Base-by-base conservation (phyloP, 2,113 vertebrate species). In the Australoheros scitulus region DNA sequence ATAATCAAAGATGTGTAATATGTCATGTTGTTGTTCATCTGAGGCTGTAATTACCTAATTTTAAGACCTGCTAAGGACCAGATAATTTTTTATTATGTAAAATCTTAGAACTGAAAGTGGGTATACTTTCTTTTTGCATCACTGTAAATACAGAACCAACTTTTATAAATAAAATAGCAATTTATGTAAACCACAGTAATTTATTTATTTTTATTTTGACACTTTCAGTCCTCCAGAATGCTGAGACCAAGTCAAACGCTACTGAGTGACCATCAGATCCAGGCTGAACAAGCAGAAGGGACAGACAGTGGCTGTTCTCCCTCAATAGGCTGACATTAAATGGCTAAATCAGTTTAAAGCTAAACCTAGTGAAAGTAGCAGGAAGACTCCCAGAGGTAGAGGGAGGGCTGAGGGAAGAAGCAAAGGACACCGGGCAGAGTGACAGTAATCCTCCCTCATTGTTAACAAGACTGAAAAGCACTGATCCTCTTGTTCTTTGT, bases 261-360 rank as follows among this genome's bases (percentile, higher is more conserved):
- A 79, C 77, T 58, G 70, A 87, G 82, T 55, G 57, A 79, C 87
- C 65, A 80, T 84, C 70, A 85, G 86, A 80, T 85, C 63, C n/a
- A 29, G 85, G 83, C 11, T 29, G 76, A 72, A 58, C 80, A 74
- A 84, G 61, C 77, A 70, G 58, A 80, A 59, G 75, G 77, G 84
- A 85, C 88, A 86, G 80, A 72, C 79, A 81, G 85, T n/a, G 61
- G 79, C 76, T 90, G 90, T 89, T 88, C 90, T 93, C 82, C 74
- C 76, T 93, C 91, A 92, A 81, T 72, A 85, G 86, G 55, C 87
- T 80, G 86, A 93, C 72, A 80, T 79, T 84, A 90, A 94, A 88
- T 90, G 78, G 85, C 91, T 90, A 90, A 93, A 93, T 92, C 81
- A 91, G 90, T 89, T 92, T 93, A 94, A 90, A 91, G 75, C 91